Conservation (phyloP, 2,888 invertebrate genomes). For the Sarcophaga rosellei region DNA sequence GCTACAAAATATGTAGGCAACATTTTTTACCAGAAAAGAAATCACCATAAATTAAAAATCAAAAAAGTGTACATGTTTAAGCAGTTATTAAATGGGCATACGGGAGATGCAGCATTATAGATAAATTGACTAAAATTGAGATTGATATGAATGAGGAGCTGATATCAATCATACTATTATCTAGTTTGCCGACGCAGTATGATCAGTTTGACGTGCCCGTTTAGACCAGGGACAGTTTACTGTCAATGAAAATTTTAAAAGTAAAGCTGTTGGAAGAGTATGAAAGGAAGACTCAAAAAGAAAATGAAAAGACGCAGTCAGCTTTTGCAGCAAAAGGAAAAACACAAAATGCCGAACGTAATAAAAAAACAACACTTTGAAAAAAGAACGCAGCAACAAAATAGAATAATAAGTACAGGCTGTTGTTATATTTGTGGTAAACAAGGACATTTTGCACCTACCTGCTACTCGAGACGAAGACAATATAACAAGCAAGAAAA, state of each 20-base stretch:
- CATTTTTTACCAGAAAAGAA: too few relatives aligned
- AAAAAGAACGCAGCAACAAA: conserved; percentile 14
- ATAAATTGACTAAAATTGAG: conserved; percentile 28
- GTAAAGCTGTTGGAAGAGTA: conserved; percentile 59
- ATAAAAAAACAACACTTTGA: conserved; percentile 39
- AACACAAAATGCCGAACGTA: neutral
- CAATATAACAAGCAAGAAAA: conserved; percentile 16
- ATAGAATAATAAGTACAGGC: neutral
- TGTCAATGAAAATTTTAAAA: conserved; percentile 54
- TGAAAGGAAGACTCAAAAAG: conserved; percentile 38
- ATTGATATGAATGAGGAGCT: conserved; percentile 26
- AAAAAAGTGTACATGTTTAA: conserved; percentile 56
- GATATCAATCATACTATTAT: conserved; percentile 47
- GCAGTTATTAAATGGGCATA: conserved; percentile 49
- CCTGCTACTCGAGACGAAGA: conserved; percentile 6
- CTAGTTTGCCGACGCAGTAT: conserved; percentile 52
- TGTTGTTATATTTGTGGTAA: conserved; percentile 28
- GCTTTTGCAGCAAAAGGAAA: too few relatives aligned
- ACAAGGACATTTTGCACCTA: conserved; percentile 26
- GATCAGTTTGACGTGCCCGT: conserved; percentile 59
- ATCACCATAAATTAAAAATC: too few relatives aligned
- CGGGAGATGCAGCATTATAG: conserved; percentile 33
- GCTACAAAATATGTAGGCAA: too few relatives aligned
- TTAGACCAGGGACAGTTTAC: conserved; percentile 56
- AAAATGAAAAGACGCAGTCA: neutral